phyloP scores from a whole-genome alignment of 2,797 vertebrate genomes.

The Sternotherus odoratus region DNA sequence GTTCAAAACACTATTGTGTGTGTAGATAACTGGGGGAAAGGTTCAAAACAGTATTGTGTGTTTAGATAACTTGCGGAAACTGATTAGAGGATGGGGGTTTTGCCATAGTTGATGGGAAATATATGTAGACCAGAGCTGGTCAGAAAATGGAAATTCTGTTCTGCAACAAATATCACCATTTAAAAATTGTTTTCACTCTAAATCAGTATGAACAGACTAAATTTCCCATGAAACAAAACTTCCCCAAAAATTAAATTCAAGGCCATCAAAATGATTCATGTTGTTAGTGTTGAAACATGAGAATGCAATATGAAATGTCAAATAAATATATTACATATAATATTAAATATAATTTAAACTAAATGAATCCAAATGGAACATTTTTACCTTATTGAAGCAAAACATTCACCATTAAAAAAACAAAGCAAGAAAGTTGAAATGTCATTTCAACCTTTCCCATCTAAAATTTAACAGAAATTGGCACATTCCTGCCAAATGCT shows the following conservation, averaged over 20 bases:
- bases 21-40: too few species aligned
- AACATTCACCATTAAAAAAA: too few species aligned
- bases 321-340: neutral
- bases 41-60: too few species aligned
- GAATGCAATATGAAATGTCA: neutral
- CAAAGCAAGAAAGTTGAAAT: too few species aligned
- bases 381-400: too few species aligned
- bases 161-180: neutral
- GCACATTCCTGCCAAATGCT: too few species aligned
- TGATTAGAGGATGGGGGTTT: neutral
- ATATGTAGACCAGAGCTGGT: neutral
- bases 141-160: neutral
- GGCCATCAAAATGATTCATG: neutral
- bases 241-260: neutral
- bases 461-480: too few species aligned
- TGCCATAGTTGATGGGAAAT: neutral
- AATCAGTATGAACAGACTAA: neutral
- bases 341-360: neutral
- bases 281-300: neutral
- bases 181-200: neutral
- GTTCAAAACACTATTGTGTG: neutral
- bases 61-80: neutral
- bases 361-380: too few species aligned
- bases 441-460: too few species aligned
- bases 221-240: neutral